Evolutionary conservation across 2,888 invertebrate genomes (phyloP).

Genomic region (Ormyrus thymus): DNA sequence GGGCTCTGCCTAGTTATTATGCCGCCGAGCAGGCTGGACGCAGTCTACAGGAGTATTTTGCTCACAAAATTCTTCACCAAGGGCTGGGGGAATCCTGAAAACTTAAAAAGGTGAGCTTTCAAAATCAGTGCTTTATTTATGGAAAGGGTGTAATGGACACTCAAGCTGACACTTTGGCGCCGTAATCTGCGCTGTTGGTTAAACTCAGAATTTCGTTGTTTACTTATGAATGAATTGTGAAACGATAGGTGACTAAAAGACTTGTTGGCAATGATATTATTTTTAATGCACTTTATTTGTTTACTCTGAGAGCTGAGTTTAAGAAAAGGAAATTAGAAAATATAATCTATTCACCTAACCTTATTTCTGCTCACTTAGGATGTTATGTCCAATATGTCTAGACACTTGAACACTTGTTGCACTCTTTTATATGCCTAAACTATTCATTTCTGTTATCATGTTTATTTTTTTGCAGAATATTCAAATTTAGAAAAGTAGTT

Average conservation of each 20-base stretch:
- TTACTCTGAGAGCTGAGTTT: too few species aligned
- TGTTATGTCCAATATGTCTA: too few species aligned
- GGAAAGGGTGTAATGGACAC: too few species aligned
- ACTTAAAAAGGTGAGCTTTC: constrained; percentile 82
- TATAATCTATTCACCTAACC: not conserved
- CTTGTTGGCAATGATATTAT: too few species aligned
- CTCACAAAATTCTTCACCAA: constrained; percentile 94
- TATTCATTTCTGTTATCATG: constrained; percentile 1
- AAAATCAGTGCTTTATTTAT: not conserved
- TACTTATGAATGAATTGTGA: too few species aligned
- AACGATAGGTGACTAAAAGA: too few species aligned
- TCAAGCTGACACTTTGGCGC: too few species aligned
- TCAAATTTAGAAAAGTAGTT: constrained; percentile 91
- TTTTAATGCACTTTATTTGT: too few species aligned
- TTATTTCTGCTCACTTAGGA: not conserved
- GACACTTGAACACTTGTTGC: constrained; percentile 1
- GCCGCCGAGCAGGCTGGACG: constrained; percentile 79
- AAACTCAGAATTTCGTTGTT: too few species aligned
- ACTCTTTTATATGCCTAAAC: not conserved
- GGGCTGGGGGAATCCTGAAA: constrained; percentile 97
- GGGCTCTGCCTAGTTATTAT: constrained; percentile 57
- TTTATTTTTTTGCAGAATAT: constrained; percentile 81
- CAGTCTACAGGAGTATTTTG: constrained; percentile 89
- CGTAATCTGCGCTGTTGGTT: too few species aligned
- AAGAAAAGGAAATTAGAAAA: too few species aligned